Conservation (phyloP, 2,797 vertebrate species). For the Characodon lateralis region DNA sequence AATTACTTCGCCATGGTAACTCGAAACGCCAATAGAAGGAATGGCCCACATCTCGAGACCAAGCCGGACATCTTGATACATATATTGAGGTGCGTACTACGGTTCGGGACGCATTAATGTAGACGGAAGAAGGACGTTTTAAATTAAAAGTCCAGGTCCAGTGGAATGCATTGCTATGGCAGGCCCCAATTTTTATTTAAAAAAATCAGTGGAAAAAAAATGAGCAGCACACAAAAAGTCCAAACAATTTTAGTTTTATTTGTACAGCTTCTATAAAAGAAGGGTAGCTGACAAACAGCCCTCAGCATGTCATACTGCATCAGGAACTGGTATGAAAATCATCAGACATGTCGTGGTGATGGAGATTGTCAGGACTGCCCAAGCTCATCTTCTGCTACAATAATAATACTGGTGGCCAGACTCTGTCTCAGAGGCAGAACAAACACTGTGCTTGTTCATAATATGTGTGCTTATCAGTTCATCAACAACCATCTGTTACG, state of each 20-base stretch:
- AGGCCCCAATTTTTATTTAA: neutral
- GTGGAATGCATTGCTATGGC: too few species aligned
- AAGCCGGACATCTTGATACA: too few species aligned
- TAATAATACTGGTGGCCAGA: constrained; percentile 60
- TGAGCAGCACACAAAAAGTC: constrained; percentile 29
- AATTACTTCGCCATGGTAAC: too few species aligned
- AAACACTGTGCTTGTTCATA: constrained; percentile 43
- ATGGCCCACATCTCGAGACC: too few species aligned
- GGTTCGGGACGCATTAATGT: too few species aligned
- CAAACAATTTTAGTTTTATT: constrained; percentile 71
- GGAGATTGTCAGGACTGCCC: constrained; percentile 74
- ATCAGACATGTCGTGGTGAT: constrained; percentile 42
- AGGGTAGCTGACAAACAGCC: constrained; percentile 67
- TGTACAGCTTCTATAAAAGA: constrained; percentile 78
- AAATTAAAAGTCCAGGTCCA: too few species aligned
- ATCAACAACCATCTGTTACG: neutral
- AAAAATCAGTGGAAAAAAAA: neutral
- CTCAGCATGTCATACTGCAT: constrained; percentile 75
- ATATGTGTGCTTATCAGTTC: constrained; percentile 36
- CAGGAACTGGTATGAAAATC: constrained; percentile 73
- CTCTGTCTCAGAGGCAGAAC: constrained; percentile 11
- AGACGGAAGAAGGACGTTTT: too few species aligned
- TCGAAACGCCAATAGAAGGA: too few species aligned
- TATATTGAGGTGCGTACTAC: too few species aligned
- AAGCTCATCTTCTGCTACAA: constrained; percentile 51